Evolutionary conservation across 2,113 vertebrate genomes (phyloP), one percentile per base, ranked within the genome.

Genomic region (Myocastor coypus): DNA sequence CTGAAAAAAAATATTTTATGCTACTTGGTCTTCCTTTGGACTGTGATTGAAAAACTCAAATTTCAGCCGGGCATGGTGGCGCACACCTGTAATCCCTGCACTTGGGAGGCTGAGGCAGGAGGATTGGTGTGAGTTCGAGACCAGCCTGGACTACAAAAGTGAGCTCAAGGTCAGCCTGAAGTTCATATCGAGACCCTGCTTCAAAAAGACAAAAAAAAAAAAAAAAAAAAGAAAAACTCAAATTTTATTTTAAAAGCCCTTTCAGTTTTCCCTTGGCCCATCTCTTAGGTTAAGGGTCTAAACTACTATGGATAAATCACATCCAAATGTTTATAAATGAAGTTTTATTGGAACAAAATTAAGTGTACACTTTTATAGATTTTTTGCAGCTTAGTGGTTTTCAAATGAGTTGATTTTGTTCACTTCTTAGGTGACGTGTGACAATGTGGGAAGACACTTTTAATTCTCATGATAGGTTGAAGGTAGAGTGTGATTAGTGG

Each of bases 261-360:
- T 94, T 78, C 8, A 46, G 10, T 64, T 91, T 77, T 73, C 37
- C 68, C 37, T 88, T 42, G 32, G 42, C 26, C 57, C 37, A 81
- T 88, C 37, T 64, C 24, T 85, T 80, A 84, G 1, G 9, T 52
- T 30, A 52, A 75, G 34, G 28, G 9, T 85, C 78, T 83, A 78
- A 75, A 80, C 40, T 89, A 87, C 1, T 68, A 42, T 8, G 52
- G 13, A 13, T 19, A 11, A 66, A 57, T 11, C 80, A 77, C 59
- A 91, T 19, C 59, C 12, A n/a, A 59, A 6, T 7, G 8, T 11
- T 32, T 77, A 16, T 75, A 84, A 87, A 64, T 95, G n/a, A 69
- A 83, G 73, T 63, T 89, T 96, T 78, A 85, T 37, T 88, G 68
- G 91, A 89, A 92, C n/a, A 89, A 22, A 82, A 7, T 17, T 66